Base-by-base conservation (phyloP, 2,888 invertebrate genomes). In the Chymomyza procnemis region DNA sequence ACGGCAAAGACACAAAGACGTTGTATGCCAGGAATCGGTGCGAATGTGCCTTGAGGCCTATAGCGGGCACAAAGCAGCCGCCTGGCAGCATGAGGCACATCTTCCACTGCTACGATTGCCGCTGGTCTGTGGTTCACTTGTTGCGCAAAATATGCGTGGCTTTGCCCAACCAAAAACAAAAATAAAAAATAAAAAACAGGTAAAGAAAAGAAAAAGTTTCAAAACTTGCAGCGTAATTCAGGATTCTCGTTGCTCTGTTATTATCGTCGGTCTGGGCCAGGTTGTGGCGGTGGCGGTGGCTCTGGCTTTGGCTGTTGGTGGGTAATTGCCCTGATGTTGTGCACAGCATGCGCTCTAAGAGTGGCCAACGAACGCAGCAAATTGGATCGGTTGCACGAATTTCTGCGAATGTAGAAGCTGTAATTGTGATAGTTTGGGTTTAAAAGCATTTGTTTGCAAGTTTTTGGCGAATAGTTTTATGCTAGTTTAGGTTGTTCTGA, bases 191-290 rank as follows among this genome's bases (percentile, higher is more conserved):
- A 21, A 54, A 19, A 58, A 58, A 6, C n/a, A 19, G 18, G 19
- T 21, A 19, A 21, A 59, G 14, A 22, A 30, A 56, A 64, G 26
- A 63, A 63, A 56, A 26, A 30, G 64, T 64, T 66, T 55, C 61
- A 52, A n/a, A 50, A 65, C 72, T 75, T 76, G 80, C 76, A 76
- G 86, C 87, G 86, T 86, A 86, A 86, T 86, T 85, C 86, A 87
- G 86, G 87, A 87, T 86, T 80, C 86, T 80, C 73, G 68, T 72
- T 74, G 74, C 79, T 78, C 80, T 87, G 87, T 87, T 86, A 86
- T 86, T 86, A 86, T 84, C 76, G 79, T 76, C 83, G 76, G 76
- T 74, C 60, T 61, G 66, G 52, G 67, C 64, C 68, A 68, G 65
- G 61, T 73, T 71, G 16, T 19, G 54, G 30, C 41, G 56, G n/a